These are phyloP conservation scores for Megaptera novaeangliae DNA, from an alignment of 2,113 vertebrate genomes.

Conservation along the genomic window DNA sequence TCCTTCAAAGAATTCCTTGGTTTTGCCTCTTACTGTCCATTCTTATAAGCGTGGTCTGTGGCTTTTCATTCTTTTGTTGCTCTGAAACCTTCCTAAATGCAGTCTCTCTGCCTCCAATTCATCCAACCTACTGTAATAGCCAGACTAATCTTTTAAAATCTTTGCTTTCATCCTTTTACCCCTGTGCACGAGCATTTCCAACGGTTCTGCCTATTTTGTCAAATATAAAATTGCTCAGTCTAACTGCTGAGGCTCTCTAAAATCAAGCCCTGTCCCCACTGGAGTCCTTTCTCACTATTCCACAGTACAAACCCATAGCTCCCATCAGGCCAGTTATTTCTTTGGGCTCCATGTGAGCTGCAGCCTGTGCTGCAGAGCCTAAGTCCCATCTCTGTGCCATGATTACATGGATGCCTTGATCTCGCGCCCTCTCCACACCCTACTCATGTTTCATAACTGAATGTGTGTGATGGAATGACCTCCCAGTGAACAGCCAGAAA, in stretches of 20 bases:
- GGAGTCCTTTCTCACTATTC: neutral
- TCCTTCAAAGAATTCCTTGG: conserved; percentile 9
- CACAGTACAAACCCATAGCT: neutral
- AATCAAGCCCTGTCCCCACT: neutral
- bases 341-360: neutral
- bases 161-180: conserved; percentile 21
- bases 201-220: neutral
- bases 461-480: neutral
- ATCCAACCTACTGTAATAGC: neutral
- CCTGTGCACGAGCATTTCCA: neutral
- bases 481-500: neutral
- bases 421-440: neutral
- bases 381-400: neutral
- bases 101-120: conserved; percentile 29
- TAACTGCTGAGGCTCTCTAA: neutral
- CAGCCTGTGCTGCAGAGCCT: neutral
- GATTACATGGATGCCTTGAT: neutral
- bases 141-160: conserved; percentile 34
- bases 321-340: neutral
- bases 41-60: neutral
- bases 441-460: neutral
- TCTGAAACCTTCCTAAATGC: conserved; percentile 37
- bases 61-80: conserved; percentile 43
- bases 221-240: neutral
- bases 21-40: neutral